Evolutionary conservation across 2,113 vertebrate genomes (phyloP).

Genomic region (Xyrauchen texanus): DNA sequence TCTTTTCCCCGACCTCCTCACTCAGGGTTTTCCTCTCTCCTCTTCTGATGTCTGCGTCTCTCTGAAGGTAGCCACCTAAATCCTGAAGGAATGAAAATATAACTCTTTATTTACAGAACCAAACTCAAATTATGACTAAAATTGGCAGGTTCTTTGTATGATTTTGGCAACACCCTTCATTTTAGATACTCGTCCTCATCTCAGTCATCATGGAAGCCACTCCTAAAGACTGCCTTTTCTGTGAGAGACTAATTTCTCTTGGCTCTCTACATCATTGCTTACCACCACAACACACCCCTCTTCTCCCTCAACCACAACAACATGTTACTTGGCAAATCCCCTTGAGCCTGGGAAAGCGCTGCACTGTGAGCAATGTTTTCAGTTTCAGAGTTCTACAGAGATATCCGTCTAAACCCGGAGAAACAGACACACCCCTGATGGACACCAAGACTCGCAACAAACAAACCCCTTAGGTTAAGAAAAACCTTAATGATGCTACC

Average conservation of each 20-base stretch:
- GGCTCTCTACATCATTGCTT: slow-evolving; percentile 27
- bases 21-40: slow-evolving; percentile 43
- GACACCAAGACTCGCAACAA: background rate
- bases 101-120: background rate
- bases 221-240: background rate
- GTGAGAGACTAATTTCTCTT: slow-evolving; percentile 10
- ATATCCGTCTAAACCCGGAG: slow-evolving; percentile 57
- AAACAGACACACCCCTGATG: slow-evolving; percentile 45
- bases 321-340: slow-evolving; percentile 58
- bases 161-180: slow-evolving; percentile 19
- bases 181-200: background rate
- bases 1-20: slow-evolving; percentile 63
- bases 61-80: slow-evolving; percentile 58
- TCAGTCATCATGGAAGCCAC: background rate
- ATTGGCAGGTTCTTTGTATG: slow-evolving; percentile 1
- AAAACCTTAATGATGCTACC: no score
- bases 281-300: slow-evolving; percentile 53
- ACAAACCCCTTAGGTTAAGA: no score
- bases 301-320: slow-evolving; percentile 47
- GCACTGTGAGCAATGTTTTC: slow-evolving; percentile 59
- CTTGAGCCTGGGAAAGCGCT: slow-evolving; percentile 61
- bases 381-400: slow-evolving; percentile 58
- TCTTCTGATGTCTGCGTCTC: slow-evolving; percentile 48
- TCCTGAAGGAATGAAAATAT: slow-evolving; percentile 16
- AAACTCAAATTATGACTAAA: slow-evolving; percentile 1